A percentile compares a stretch with the other conserved stretches of the same genome.
These are phyloP conservation scores for Nymphicus hollandicus DNA, from an alignment of 2,113 vertebrate species.

Conservation along the genomic window DNA sequence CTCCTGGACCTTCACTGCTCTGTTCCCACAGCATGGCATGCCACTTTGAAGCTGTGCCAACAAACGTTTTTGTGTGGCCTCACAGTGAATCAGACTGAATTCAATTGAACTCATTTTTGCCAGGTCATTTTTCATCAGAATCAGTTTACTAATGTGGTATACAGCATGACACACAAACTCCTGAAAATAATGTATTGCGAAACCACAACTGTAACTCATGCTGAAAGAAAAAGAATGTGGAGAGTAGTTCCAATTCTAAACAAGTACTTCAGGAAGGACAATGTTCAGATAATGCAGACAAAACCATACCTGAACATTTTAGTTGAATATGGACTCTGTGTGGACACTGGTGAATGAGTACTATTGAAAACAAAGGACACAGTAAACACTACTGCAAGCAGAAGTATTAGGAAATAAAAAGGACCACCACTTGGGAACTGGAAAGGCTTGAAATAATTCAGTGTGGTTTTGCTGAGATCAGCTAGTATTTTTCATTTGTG, in stretches of 20 bases:
- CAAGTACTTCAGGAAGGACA: background rate
- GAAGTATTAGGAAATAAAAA: background rate
- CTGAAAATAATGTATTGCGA: background rate
- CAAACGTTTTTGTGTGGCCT: background rate
- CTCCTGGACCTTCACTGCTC: background rate
- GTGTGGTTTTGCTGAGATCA: background rate
- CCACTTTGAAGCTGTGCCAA: slow-evolving; percentile 15
- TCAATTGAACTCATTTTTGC: background rate
- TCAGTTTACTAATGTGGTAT: background rate
- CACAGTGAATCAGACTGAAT: background rate
- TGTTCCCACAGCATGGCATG: background rate
- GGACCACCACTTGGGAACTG: background rate
- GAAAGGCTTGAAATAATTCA: background rate
- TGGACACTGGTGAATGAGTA: background rate
- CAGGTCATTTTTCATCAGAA: slow-evolving; percentile 35
- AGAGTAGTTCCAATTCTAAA: background rate
- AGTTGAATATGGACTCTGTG: background rate
- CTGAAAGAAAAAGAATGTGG: background rate
- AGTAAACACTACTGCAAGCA: background rate
- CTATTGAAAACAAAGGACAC: background rate
- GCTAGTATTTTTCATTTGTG: background rate
- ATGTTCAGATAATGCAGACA: background rate
- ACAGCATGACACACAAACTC: background rate
- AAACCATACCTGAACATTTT: background rate
- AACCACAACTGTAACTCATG: background rate